These are phyloP conservation scores for Xiphophorus hellerii DNA, from an alignment of 2,113 vertebrate genomes.

Conservation along the genomic window DNA sequence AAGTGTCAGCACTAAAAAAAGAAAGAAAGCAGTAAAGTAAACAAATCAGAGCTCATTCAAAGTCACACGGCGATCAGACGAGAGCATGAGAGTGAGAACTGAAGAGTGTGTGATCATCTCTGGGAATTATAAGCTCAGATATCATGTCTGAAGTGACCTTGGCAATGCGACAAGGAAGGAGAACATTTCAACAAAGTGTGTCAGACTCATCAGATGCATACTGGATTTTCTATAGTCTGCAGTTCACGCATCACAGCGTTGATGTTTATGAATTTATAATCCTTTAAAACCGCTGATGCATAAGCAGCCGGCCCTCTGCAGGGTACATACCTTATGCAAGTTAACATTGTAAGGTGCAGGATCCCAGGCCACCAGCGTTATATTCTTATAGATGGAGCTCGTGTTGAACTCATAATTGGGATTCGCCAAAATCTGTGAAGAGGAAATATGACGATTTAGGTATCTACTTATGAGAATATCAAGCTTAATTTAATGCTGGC, in stretches of 20 bases:
- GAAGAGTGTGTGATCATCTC: neutral
- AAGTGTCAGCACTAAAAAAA: neutral
- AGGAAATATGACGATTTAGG: neutral
- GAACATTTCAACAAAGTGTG: neutral
- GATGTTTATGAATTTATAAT: neutral
- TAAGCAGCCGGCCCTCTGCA: neutral
- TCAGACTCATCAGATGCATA: neutral
- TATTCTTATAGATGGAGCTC: conserved; percentile 92
- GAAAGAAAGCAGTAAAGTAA: neutral
- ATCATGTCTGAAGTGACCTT: neutral
- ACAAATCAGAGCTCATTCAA: conserved; percentile 8
- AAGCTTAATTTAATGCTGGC: no score
- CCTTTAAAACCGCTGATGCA: neutral
- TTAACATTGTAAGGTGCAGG: conserved; percentile 93
- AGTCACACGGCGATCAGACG: conserved; percentile 9
- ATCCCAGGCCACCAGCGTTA: conserved; percentile 95
- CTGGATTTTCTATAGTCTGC: neutral
- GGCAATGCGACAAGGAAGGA: neutral
- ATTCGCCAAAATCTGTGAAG: conserved; percentile 90
- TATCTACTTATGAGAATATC: neutral
- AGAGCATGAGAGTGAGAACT: neutral
- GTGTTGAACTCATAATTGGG: conserved; percentile 88
- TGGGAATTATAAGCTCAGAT: neutral
- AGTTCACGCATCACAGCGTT: neutral
- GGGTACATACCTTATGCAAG: conserved; percentile 84